Evolutionary conservation across 2,797 vertebrate species (phyloP).

Genomic region (Cygnus olor): DNA sequence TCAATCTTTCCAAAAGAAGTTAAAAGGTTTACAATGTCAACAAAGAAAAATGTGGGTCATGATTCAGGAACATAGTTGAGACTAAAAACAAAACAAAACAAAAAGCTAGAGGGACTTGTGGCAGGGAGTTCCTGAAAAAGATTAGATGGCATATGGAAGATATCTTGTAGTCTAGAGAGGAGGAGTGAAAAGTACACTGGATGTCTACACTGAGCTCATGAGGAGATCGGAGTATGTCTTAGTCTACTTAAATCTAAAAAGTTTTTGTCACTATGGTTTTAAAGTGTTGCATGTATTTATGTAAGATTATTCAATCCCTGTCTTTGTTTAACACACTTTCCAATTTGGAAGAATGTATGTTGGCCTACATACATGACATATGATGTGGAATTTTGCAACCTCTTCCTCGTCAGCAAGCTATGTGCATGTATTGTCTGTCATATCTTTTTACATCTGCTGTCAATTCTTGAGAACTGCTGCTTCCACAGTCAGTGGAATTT

Average conservation of each 20-base stretch:
- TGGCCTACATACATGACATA: slow-evolving; percentile 11
- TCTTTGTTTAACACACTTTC: slow-evolving; percentile 15
- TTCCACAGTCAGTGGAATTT: slow-evolving; percentile 24
- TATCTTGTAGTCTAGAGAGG: not conserved
- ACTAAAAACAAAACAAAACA: not conserved
- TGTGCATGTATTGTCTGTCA: not conserved
- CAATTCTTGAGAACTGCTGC: slow-evolving; percentile 3
- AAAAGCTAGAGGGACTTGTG: not conserved
- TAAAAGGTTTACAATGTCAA: not conserved
- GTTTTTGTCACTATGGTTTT: not conserved
- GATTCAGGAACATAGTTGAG: not conserved
- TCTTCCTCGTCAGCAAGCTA: slow-evolving; percentile 13
- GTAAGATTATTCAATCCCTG: not conserved
- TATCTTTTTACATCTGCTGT: slow-evolving; percentile 42
- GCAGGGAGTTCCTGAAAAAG: not conserved
- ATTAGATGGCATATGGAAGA: not conserved
- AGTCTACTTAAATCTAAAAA: not conserved
- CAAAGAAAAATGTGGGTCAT: not conserved
- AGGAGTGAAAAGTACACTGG: not conserved
- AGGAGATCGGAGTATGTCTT: not conserved
- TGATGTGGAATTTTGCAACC: slow-evolving; percentile 18
- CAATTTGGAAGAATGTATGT: slow-evolving; percentile 9
- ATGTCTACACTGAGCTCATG: not conserved
- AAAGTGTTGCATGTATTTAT: not conserved
- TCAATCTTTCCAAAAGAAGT: not conserved